Evolutionary conservation across 1,140 invertebrate species (phyloP), one percentile per base, ranked within the genome.

Genomic region (Hesperophylax magnus): DNA sequence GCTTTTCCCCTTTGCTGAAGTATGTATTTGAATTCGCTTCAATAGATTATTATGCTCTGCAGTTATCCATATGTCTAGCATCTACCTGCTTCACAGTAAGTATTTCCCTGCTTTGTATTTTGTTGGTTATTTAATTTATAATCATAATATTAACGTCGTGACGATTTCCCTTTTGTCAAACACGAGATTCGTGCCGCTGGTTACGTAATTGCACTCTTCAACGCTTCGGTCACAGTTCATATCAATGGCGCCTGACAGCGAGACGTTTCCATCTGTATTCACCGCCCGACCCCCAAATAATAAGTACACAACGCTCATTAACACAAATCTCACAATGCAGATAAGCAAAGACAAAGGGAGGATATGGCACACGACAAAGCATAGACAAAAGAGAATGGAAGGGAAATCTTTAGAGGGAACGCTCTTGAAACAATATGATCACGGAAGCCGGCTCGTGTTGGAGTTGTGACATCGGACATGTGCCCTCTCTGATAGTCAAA

Each of bases 291-390:
- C 63, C 22, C 31, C 63, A 31, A 61, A 61, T 67, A 31, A 47
- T 31, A 24, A 6, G 61, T 27, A 24, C 18, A 65, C 18, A 22
- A 1, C 20, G 20, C 58, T 31, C 63, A 67, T 67, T 67, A 67
- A 67, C 63, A 67, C 24, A 27, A 31, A 67, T 67, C 63, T 31
- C 14, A 61, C 63, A 67, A 67, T 67, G 63, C 27, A 67, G 63
- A 67, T 67, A 67, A 67, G 63, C 22, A 17, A 9, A n/a, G 63
- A 67, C 63, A 67, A 67, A 67, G 63, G 63, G 31, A 67, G 63
- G 63, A 67, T 67, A 34, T 67, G 63, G 63, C 63, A 27, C 63
- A 67, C 63, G 63, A 67, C 63, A 8, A 34, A 6, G 27, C 20
- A 20, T 20, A 61, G 63, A 67, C 63, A 67, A 67, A 31, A 34